A percentile compares a stretch with the other conserved stretches of the same genome.
Conservation (phyloP, 2,888 invertebrate species). For the Frankliniella intonsa region DNA sequence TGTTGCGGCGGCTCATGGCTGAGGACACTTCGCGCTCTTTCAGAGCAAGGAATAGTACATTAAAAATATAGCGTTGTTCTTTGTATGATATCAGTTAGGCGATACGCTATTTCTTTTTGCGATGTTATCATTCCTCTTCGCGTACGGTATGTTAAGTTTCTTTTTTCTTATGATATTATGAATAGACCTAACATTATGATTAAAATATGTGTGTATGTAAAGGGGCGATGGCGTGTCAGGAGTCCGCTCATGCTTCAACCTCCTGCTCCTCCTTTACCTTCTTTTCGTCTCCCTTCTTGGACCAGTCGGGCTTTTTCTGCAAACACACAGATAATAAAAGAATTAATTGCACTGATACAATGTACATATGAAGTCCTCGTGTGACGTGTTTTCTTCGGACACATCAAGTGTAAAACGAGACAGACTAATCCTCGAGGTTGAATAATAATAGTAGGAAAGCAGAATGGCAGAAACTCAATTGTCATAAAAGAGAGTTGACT, state of each 20-base stretch:
- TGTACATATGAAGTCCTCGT: too few relatives aligned
- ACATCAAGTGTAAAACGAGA: too few relatives aligned
- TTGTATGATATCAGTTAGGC: neutral
- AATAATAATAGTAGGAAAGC: too few relatives aligned
- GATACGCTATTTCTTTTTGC: neutral
- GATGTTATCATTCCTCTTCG: neutral
- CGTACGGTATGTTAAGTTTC: slow-evolving; percentile 14
- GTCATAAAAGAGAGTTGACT: too few relatives aligned
- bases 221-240: neutral
- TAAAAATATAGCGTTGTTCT: too few relatives aligned
- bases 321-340: slow-evolving; percentile 46
- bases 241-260: slow-evolving; percentile 19
- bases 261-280: slow-evolving; percentile 81
- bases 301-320: slow-evolving; percentile 94
- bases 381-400: too few relatives aligned
- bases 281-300: slow-evolving; percentile 83
- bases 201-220: slow-evolving; percentile 13
- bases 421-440: too few relatives aligned
- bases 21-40: neutral
- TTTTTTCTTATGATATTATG: slow-evolving; percentile 10
- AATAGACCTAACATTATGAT: slow-evolving; percentile 19
- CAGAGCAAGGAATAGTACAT: neutral
- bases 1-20: slow-evolving; percentile 8
- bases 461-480: too few relatives aligned
- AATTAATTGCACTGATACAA: neutral